Evolutionary conservation across 2,888 invertebrate species (phyloP), one percentile per base, ranked within the genome.

Genomic region (Aromia moschata): DNA sequence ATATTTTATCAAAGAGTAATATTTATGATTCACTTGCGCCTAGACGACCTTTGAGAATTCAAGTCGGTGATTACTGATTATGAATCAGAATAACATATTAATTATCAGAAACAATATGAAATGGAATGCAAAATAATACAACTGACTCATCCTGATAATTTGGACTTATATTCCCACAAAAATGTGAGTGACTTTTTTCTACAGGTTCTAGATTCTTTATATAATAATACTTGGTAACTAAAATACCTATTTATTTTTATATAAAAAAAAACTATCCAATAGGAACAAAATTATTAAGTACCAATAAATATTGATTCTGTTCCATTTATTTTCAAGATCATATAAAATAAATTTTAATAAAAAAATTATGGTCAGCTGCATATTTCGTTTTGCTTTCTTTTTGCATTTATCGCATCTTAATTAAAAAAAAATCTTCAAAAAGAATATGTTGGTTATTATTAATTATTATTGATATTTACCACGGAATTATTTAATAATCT

Each of bases 291-390:
- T 25, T 25, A 25, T 4, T 25, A 25, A 25, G 9, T 5, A 25
- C 4, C 4, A 25, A 9, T 25, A 5, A 4, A 25, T 25, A 25
- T 5, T 5, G 9, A 25, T 25, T 25, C 4, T 25, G 9, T n/a
- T n/a, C n/a, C n/a, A 25, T 25, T 25, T 5, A 25, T 9, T 62
- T 49, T 43, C 46, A 57, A 33, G 17, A 11, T n/a, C n/a, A n/a
- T n/a, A n/a, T n/a, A n/a, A n/a, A n/a, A n/a, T n/a, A n/a, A n/a
- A n/a, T n/a, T n/a, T n/a, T n/a, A n/a, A n/a, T n/a, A n/a, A n/a
- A n/a, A n/a, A n/a, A n/a, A n/a, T n/a, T n/a, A n/a, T n/a, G n/a
- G n/a, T n/a, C n/a, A n/a, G n/a, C n/a, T n/a, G n/a, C n/a, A n/a
- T n/a, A n/a, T n/a, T n/a, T n/a, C n/a, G n/a, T n/a, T n/a, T n/a